Evolutionary conservation across 2,888 invertebrate genomes (phyloP).

Genomic region (Leistus spinibarbis): DNA sequence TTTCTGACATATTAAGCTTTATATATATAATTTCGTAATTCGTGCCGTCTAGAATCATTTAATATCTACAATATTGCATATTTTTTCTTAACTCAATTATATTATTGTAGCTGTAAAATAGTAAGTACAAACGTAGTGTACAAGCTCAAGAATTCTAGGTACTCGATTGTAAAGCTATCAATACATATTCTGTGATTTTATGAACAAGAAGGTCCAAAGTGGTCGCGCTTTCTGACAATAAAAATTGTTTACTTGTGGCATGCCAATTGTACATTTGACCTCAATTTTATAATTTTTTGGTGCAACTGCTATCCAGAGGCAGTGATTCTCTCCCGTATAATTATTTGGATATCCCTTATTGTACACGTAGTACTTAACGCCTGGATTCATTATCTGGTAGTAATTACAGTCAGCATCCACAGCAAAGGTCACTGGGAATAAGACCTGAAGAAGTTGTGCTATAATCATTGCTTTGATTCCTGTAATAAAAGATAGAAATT

Average conservation of each 20-base stretch:
- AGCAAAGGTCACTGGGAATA: conserved; percentile 48
- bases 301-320: conserved; percentile 61
- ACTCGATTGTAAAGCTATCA: too few relatives aligned
- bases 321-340: conserved; percentile 55
- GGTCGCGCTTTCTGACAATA: too few relatives aligned
- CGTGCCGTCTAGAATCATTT: too few relatives aligned
- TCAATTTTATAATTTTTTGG: conserved; percentile 57
- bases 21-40: too few relatives aligned
- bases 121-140: neutral
- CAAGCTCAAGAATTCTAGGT: too few relatives aligned
- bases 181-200: too few relatives aligned
- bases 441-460: conserved; percentile 48
- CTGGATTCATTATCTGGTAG: conserved; percentile 53
- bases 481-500: conserved; percentile 39
- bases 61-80: too few relatives aligned
- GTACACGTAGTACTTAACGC: conserved; percentile 56
- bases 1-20: too few relatives aligned
- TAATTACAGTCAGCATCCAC: conserved; percentile 59
- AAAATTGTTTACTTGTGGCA: conserved; percentile 63
- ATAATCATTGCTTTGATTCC: conserved; percentile 45
- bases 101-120: too few relatives aligned
- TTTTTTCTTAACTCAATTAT: too few relatives aligned
- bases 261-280: conserved; percentile 58
- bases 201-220: too few relatives aligned
- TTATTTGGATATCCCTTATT: conserved; percentile 59